Conservation (phyloP, 2,113 vertebrate species). For the Psilopsiagon aurifrons region DNA sequence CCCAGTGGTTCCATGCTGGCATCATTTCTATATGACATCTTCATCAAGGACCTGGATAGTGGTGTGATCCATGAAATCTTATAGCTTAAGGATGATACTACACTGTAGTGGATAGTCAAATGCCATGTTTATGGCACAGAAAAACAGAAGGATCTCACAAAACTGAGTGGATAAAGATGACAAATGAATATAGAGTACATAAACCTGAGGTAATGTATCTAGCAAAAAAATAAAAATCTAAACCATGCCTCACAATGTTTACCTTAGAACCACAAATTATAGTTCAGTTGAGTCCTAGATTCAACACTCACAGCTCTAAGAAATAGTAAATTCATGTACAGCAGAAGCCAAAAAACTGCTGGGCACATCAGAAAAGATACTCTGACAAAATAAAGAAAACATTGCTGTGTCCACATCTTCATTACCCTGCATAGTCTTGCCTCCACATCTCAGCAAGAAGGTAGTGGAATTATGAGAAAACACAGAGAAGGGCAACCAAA, state of each 20-base stretch:
- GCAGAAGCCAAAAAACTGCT: background rate
- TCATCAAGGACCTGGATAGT: background rate
- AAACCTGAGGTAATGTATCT: background rate
- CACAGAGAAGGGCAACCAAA: background rate
- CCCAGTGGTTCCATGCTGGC: background rate
- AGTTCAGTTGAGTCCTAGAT: background rate
- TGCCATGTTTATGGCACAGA: background rate
- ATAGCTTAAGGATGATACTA: background rate
- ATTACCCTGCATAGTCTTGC: background rate
- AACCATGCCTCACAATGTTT: background rate
- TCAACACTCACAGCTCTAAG: background rate
- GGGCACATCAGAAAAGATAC: background rate
- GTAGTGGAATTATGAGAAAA: background rate
- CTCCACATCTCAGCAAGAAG: background rate
- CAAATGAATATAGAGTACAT: background rate
- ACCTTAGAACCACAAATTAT: background rate
- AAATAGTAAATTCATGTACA: background rate
- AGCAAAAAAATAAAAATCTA: background rate
- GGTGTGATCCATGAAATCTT: background rate
- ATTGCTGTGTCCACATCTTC: background rate
- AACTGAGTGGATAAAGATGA: background rate
- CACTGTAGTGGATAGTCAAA: background rate
- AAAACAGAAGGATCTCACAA: background rate
- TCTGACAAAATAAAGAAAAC: background rate
- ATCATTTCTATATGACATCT: background rate